phyloP scores from a whole-genome alignment of 2,888 invertebrate genomes.

The Polia nebulosa region DNA sequence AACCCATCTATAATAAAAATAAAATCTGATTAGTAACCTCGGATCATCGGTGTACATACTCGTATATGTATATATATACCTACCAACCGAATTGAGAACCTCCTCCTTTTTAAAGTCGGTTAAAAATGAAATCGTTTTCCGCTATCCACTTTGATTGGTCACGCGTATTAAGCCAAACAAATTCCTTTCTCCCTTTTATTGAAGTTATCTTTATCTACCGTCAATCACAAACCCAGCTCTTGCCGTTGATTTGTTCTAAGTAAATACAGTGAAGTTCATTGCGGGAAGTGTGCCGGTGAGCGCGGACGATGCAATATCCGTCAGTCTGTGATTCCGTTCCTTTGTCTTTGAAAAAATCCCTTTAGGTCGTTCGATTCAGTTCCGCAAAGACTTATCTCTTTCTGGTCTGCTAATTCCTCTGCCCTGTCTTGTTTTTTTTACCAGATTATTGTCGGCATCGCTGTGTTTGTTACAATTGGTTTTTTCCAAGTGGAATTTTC shows the following conservation, averaged over 20 bases:
- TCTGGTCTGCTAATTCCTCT: slow-evolving; percentile 55
- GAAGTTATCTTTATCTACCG: slow-evolving; percentile 10
- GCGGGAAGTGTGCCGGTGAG: slow-evolving; percentile 67
- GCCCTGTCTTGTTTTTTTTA: slow-evolving; percentile 31
- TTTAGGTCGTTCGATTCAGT: slow-evolving; percentile 57
- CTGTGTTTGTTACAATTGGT: not conserved
- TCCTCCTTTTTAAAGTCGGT: too few species aligned
- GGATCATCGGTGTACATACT: too few species aligned
- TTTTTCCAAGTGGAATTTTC: not conserved
- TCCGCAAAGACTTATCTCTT: slow-evolving; percentile 49
- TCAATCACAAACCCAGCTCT: slow-evolving; percentile 17
- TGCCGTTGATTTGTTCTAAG: slow-evolving; percentile 64
- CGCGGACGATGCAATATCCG: slow-evolving; percentile 75
- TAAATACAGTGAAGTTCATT: slow-evolving; percentile 70
- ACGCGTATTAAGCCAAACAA: not conserved
- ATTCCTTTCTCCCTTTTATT: not conserved
- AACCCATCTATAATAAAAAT: too few species aligned
- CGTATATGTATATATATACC: too few species aligned
- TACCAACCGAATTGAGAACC: too few species aligned
- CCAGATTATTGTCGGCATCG: slow-evolving; percentile 13
- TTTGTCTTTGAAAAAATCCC: slow-evolving; percentile 69
- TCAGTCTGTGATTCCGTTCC: slow-evolving; percentile 51
- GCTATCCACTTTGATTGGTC: not conserved
- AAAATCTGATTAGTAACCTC: too few species aligned
- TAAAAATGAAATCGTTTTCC: not conserved